Conservation (phyloP, 2,797 vertebrate species). For the Danio aesculapii region DNA sequence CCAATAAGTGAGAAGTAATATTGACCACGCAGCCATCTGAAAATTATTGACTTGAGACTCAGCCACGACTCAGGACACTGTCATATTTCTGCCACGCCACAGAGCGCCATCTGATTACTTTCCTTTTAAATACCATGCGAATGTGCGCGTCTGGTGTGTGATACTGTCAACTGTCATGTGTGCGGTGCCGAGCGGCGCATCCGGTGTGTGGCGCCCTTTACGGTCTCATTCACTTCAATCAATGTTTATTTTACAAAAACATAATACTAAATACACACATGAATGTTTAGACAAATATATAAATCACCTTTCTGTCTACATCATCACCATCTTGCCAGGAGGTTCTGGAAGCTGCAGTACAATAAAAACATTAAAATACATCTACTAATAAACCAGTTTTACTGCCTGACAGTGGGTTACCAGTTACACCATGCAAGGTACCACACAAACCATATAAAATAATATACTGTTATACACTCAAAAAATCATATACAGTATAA, state of each 20-base stretch:
- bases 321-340: conserved; percentile 85
- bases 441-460: conserved; percentile 1
- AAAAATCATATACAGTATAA: background rate
- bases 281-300: conserved; percentile 24
- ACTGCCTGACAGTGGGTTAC: background rate
- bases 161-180: too few species aligned
- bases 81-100: too few species aligned
- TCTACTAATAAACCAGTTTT: background rate
- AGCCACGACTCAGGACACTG: too few species aligned
- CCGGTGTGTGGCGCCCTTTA: too few species aligned
- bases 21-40: too few species aligned
- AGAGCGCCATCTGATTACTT: too few species aligned
- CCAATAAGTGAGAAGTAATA: too few species aligned
- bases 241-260: background rate
- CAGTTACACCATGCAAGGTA: conserved; percentile 47
- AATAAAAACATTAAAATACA: conserved; percentile 63
- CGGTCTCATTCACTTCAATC: too few species aligned
- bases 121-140: too few species aligned
- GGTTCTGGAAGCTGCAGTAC: conserved; percentile 81
- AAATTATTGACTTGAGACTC: too few species aligned
- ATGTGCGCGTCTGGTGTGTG: too few species aligned
- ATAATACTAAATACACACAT: background rate
- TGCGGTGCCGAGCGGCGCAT: too few species aligned
- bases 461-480: background rate
- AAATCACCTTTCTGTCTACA: conserved; percentile 77